Evolutionary conservation across 2,888 invertebrate species (phyloP), one percentile per base, ranked within the genome.

Genomic region (Agriotes lineatus): DNA sequence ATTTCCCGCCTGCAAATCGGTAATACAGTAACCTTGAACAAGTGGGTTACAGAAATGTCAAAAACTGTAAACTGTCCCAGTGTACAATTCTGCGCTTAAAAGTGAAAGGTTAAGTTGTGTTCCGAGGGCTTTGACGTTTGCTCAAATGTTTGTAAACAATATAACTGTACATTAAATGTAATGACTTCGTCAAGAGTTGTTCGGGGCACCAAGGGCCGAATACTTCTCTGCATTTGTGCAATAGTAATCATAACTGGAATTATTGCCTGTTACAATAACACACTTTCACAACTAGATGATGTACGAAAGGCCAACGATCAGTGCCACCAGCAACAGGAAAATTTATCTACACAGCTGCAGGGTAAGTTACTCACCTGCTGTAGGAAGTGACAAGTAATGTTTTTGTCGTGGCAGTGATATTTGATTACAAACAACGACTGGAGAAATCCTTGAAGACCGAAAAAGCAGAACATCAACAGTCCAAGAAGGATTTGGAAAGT

Each of bases 271-370:
- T 89, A 88, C 75, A 89, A 88, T 77, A 88, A 86, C 79, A 87
- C 87, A 5, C 86, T 88, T 74, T 82, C 86, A 48, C 87, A 89
- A 80, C 80, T 89, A 42, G 88, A 88, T 54, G 87, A 88, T 76
- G 84, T 85, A 18, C 84, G 86, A 75, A 87, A 85, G 74, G 82
- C 86, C 39, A 85, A 85, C 71, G 82, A 86, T 61, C 83, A 85
- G 67, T 89, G 89, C 76, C 86, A 86, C 72, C 87, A 88, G 71
- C 87, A 88, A 73, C 87, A 89, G 73, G 89, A 89, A 73, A 87
- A 87, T 52, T 79, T 89, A 44, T 87, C 87, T 44, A 85, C 87
- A 52, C 87, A 89, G 75, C 77, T 90, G 69, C 88, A 89, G 85
- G 87, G 90, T 89, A 84, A 79, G 73, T n/a, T n/a, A n/a, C n/a